These are phyloP conservation scores for Hydrophis major DNA, from an alignment of 2,797 vertebrate genomes.

Conservation along the genomic window DNA sequence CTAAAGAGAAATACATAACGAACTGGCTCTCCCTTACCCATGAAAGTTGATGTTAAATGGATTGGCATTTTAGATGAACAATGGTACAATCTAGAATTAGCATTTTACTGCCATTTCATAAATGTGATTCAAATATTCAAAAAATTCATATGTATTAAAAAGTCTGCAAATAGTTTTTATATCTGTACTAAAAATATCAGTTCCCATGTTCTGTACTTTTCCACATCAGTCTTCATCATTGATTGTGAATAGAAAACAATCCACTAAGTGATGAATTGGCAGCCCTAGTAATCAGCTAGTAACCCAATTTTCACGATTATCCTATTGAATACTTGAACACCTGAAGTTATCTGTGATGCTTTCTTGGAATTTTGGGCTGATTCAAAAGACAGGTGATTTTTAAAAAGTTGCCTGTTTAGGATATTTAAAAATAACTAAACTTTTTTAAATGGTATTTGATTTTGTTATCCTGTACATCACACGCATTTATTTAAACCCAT, in stretches of 20 bases:
- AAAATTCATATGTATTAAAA: background rate
- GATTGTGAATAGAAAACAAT: background rate
- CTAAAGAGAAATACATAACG: background rate
- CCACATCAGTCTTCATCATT: background rate
- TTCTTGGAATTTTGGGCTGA: background rate
- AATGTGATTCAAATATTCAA: background rate
- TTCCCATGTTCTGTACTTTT: background rate
- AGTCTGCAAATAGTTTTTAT: background rate
- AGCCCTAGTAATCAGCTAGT: background rate
- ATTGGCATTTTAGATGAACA: background rate
- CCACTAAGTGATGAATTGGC: background rate
- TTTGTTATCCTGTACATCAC: background rate
- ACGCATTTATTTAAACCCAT: slow-evolving; percentile 32
- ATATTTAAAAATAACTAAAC: background rate
- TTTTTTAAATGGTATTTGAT: background rate
- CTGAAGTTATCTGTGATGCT: background rate
- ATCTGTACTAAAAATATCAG: background rate
- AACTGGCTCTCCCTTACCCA: background rate
- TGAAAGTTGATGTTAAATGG: background rate
- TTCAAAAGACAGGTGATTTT: background rate
- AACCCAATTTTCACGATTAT: background rate
- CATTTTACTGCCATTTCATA: background rate
- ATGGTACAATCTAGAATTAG: background rate
- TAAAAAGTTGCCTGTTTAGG: background rate
- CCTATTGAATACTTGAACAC: background rate